These are phyloP conservation scores for Sclerodermus sp. DNA, from an alignment of 2,888 invertebrate genomes.

Conservation along the genomic window DNA sequence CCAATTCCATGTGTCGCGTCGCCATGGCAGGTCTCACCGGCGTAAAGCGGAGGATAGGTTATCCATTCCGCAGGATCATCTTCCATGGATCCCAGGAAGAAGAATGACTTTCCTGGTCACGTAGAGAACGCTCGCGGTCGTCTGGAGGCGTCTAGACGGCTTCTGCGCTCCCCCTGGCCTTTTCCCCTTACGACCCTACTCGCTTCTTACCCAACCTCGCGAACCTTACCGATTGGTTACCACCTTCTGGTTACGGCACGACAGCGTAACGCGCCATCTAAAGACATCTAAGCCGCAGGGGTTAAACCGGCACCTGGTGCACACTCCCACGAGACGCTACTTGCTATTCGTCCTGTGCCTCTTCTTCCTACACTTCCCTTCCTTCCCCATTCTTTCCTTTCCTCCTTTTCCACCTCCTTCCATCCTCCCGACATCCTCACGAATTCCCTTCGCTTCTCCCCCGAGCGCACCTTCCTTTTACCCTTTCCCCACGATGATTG, in stretches of 20 bases:
- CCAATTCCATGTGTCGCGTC: too few relatives aligned
- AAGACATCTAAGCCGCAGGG: constrained; percentile 49
- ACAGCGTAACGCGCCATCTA: constrained; percentile 40
- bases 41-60: not conserved
- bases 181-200: constrained; percentile 8
- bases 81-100: constrained; percentile 23
- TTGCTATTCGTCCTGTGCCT: constrained; percentile 53
- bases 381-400: constrained; percentile 24
- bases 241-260: constrained; percentile 31
- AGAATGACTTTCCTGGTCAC: constrained; percentile 39
- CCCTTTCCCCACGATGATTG: constrained; percentile 9
- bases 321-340: constrained; percentile 51
- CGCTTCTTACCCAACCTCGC: constrained; percentile 19
- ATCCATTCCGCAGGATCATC: constrained; percentile 30
- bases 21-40: too few relatives aligned
- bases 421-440: not conserved
- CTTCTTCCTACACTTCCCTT: constrained; percentile 14
- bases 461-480: not conserved
- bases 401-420: not conserved
- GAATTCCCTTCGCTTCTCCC: not conserved
- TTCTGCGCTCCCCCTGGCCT: constrained; percentile 18
- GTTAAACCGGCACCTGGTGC: constrained; percentile 56
- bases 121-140: constrained; percentile 26
- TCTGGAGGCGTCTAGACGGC: constrained; percentile 27
- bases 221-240: constrained; percentile 38